Conservation (phyloP, 2,888 invertebrate species). For the Antheraea assamensis region DNA sequence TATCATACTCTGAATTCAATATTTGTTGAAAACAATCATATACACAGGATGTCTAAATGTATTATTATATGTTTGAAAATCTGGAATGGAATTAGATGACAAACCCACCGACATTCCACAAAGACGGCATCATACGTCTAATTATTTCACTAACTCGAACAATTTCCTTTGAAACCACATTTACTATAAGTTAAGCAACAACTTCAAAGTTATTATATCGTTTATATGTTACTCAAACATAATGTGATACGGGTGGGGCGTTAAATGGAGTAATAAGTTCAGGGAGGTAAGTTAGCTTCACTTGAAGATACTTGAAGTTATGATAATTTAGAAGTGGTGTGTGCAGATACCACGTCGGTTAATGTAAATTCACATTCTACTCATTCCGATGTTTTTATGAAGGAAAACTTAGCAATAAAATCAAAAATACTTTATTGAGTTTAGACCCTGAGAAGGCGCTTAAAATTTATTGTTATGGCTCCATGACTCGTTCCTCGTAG, state of each 20-base stretch:
- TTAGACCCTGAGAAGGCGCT: no score
- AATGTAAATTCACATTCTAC: no score
- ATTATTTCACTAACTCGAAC: constrained; percentile 11
- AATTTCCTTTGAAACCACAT: constrained; percentile 9
- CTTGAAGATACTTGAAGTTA: not conserved
- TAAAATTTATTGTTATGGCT: no score
- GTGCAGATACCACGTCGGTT: no score
- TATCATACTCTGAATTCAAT: no score
- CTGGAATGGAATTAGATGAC: not conserved
- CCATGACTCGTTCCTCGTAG: no score
- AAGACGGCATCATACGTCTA: not conserved
- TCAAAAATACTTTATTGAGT: no score
- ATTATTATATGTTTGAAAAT: not conserved
- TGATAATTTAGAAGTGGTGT: no score
- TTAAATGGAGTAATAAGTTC: not conserved
- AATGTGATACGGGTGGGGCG: not conserved
- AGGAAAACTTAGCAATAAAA: no score
- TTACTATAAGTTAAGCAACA: not conserved
- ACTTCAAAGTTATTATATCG: not conserved
- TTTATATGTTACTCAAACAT: not conserved
- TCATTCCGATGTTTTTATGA: no score
- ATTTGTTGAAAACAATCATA: not conserved
- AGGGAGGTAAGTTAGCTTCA: not conserved
- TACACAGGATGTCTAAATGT: not conserved
- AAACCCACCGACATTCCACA: not conserved